Evolutionary conservation across 1,140 invertebrate species (phyloP).

Genomic region (Listronotus oregonensis): DNA sequence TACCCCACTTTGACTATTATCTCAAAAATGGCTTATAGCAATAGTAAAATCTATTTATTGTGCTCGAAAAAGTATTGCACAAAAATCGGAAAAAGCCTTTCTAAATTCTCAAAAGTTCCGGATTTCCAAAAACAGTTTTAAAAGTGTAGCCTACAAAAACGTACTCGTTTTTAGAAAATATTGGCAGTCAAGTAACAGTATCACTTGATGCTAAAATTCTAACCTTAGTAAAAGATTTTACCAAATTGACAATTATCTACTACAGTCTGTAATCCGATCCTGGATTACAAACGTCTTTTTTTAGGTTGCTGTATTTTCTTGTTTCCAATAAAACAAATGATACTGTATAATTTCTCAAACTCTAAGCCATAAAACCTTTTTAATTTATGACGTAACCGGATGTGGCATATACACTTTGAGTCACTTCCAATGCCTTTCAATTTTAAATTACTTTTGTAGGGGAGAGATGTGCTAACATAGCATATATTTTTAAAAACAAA

Average conservation of each 20-base stretch:
- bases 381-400: too few species aligned
- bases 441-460: too few species aligned
- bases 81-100: slow-evolving; percentile 29
- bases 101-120: slow-evolving; percentile 3
- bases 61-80: slow-evolving; percentile 16
- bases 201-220: too few species aligned
- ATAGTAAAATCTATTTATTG: slow-evolving; percentile 10
- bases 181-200: slow-evolving; percentile 33
- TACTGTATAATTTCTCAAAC: too few species aligned
- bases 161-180: neutral
- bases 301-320: too few species aligned
- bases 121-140: slow-evolving; percentile 3
- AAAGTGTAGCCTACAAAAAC: slow-evolving; percentile 2
- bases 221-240: neutral
- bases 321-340: too few species aligned
- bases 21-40: neutral
- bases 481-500: too few species aligned
- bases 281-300: too few species aligned
- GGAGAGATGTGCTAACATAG: too few species aligned
- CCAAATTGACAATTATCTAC: neutral
- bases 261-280: neutral
- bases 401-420: too few species aligned
- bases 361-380: too few species aligned
- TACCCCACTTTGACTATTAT: neutral
- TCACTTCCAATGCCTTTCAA: too few species aligned